Evolutionary conservation across 2,113 vertebrate genomes (phyloP).

Genomic region (Periophthalmus modestus): DNA sequence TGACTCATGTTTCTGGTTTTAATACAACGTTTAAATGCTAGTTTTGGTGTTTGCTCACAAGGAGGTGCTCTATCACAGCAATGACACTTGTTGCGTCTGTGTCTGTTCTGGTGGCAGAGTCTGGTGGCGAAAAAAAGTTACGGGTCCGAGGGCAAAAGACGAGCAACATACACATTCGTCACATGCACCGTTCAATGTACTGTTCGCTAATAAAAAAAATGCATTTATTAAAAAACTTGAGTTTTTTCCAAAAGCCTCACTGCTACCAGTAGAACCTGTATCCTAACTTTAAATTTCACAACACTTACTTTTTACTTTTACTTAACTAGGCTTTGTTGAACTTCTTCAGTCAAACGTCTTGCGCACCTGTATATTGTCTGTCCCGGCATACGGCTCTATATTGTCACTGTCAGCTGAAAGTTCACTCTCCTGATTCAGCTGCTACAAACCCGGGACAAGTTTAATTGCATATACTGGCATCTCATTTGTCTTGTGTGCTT

Average conservation of each 20-base stretch:
- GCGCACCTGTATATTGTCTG: not conserved
- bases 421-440: slow-evolving; percentile 17
- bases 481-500: slow-evolving; percentile 3
- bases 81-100: too few relatives aligned
- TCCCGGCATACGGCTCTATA: not conserved
- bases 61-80: too few relatives aligned
- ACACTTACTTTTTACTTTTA: not conserved
- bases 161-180: too few relatives aligned
- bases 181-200: too few relatives aligned
- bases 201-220: too few relatives aligned
- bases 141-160: too few relatives aligned
- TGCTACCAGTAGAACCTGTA: not conserved
- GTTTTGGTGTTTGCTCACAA: too few relatives aligned
- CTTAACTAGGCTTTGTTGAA: not conserved
- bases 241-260: not conserved
- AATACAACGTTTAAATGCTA: too few relatives aligned
- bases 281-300: not conserved
- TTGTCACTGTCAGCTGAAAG: slow-evolving; percentile 7
- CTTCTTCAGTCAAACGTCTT: not conserved
- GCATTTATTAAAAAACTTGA: too few relatives aligned
- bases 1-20: too few relatives aligned
- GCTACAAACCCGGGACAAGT: slow-evolving; percentile 4
- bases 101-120: too few relatives aligned
- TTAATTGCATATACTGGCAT: slow-evolving; percentile 10
- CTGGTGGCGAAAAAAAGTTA: too few relatives aligned